Evolutionary conservation across 2,113 vertebrate species (phyloP), one percentile per base, ranked within the genome.

Genomic region (Bothrops jararaca): DNA sequence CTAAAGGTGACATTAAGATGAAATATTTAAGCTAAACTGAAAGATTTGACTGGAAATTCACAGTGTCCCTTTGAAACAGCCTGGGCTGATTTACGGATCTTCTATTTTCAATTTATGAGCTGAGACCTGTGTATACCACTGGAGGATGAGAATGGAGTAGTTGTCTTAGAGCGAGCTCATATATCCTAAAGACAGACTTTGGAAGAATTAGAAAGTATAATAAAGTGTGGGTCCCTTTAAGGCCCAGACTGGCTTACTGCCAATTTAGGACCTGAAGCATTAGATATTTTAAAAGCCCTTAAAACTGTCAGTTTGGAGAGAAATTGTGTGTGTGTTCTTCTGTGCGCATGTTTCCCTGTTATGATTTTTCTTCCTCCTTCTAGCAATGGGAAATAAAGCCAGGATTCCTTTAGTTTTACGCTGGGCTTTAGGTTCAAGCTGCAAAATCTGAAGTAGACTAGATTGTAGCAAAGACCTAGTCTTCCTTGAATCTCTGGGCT

Each of bases 21-120:
- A 98, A 98, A 98, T 98, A 98, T 98, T 98, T 97, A 97, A 98
- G 97, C 98, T 98, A 98, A 98, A 98, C 98, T 97, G 96, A 95
- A 96, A 97, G 97, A 98, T 98, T 97, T 98, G 97, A 97, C 97
- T 97, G 97, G 97, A 97, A 98, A 98, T 98, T 97, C 97, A 97
- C 97, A 96, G 95, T 96, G 97, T 97, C 97, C 96, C 96, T 97
- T 97, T 97, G 97, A 97, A 98, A 98, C 97, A 96, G 97, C 96
- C 97, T 95, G 94, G 0, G 54, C 96, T 98, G 98, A 98, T 98
- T 98, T 98, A 98, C 97, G 97, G 97, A 97, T 97, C 97, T 97
- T 97, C 97, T 95, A 96, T 97, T 98, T 98, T 97, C 98, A 98
- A 98, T 98, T 98, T 98, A 98, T 98, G 98, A 98, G 97, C 98